Evolutionary conservation across 2,797 vertebrate genomes (phyloP).

Genomic region (Gambusia yucatana): DNA sequence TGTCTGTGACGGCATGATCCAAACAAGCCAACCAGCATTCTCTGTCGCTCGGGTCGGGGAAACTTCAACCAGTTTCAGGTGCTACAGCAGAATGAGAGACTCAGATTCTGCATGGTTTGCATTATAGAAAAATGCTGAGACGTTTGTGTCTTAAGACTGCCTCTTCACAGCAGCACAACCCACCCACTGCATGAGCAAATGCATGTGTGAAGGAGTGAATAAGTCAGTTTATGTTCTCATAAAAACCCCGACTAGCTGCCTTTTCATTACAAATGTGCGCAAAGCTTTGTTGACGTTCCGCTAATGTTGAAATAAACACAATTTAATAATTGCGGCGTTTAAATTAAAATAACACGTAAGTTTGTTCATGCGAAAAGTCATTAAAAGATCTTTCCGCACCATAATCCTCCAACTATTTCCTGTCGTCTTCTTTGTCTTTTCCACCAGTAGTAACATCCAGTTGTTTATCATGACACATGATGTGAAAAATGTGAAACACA

Average conservation of each 20-base stretch:
- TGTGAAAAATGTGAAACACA: no score
- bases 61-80: constrained; percentile 2
- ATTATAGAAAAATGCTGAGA: constrained; percentile 23
- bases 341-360: no score
- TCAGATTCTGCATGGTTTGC: constrained; percentile 49
- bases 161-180: constrained; percentile 33
- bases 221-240: constrained; percentile 10
- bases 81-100: constrained; percentile 20
- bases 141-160: constrained; percentile 23
- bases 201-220: constrained; percentile 26
- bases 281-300: no score
- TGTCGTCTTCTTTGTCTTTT: no score
- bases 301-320: no score
- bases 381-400: no score
- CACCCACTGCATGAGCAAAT: constrained; percentile 48
- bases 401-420: no score
- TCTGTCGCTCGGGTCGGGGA: constrained; percentile 17
- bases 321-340: no score
- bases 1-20: constrained; percentile 83
- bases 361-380: no score
- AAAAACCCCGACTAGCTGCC: not conserved
- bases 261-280: no score
- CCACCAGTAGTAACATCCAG: no score
- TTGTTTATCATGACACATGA: no score
- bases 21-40: constrained; percentile 74